Conservation (phyloP, 2,113 vertebrate species). For the Phrynosoma platyrhinos region DNA sequence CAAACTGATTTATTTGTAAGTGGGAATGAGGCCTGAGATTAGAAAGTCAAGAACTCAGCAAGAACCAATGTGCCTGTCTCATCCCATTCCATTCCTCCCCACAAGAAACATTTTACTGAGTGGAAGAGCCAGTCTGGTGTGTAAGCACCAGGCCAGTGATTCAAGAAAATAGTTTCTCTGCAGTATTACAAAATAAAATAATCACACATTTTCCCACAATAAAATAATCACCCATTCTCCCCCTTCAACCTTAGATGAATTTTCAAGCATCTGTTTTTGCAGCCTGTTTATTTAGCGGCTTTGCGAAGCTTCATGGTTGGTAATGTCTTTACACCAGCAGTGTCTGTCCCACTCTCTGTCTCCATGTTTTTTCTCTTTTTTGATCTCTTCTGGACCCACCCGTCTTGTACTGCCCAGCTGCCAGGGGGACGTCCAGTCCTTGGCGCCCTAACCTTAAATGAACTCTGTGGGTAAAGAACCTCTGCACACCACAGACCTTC, state of each 20-base stretch:
- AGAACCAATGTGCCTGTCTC: no score
- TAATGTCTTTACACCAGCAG: background rate
- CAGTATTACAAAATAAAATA: background rate
- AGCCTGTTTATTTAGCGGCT: background rate
- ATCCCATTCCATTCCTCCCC: background rate
- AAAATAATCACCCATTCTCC: background rate
- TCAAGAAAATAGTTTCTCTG: background rate
- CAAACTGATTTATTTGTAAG: no score
- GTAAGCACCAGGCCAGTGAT: no score
- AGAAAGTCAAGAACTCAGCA: no score
- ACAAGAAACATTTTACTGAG: no score
- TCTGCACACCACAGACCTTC: background rate
- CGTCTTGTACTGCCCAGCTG: background rate
- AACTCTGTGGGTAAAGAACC: background rate
- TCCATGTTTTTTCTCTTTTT: background rate
- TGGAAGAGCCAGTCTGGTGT: background rate
- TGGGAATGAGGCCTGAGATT: no score
- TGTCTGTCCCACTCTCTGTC: background rate
- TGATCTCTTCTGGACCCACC: background rate
- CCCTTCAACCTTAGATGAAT: background rate
- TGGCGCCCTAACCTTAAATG: constrained; percentile 20
- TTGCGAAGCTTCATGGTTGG: background rate
- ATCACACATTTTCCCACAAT: background rate
- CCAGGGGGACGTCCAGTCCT: background rate
- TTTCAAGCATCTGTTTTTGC: background rate